These are phyloP conservation scores for Drosophila pullipes DNA, from an alignment of 2,888 invertebrate species.

Conservation along the genomic window DNA sequence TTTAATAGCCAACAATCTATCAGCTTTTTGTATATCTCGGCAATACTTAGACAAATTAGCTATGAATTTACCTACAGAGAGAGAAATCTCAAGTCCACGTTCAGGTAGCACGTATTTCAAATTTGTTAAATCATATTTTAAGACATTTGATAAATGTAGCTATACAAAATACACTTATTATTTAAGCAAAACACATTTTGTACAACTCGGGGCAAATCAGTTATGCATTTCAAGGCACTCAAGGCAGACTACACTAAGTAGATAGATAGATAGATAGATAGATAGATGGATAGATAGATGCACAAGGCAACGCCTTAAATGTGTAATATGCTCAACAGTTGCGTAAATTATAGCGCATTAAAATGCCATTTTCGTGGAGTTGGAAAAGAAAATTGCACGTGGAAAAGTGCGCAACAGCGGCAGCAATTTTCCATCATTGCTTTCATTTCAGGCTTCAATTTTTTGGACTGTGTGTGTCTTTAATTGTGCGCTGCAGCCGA, in stretches of 20 bases:
- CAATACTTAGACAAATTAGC: background rate
- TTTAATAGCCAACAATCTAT: background rate
- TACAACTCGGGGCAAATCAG: background rate
- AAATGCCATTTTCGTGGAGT: conserved; percentile 61
- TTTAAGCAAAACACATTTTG: background rate
- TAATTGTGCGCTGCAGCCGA: conserved; percentile 59
- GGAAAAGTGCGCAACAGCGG: conserved; percentile 35
- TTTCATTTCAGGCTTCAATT: conserved; percentile 44
- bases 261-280: background rate
- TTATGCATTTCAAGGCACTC: background rate
- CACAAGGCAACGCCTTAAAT: background rate
- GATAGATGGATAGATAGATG: background rate
- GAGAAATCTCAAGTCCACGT: background rate
- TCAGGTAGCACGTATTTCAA: background rate
- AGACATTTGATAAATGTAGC: too few species aligned
- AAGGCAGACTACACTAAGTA: background rate
- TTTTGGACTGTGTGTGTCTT: conserved; percentile 37
- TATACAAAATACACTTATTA: background rate
- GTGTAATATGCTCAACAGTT: conserved; percentile 2
- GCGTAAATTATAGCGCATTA: conserved; percentile 63
- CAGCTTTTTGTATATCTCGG: too few species aligned
- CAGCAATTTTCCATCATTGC: conserved; percentile 58
- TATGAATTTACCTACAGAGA: background rate
- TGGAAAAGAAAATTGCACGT: conserved; percentile 44
- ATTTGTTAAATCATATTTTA: too few species aligned